Base-by-base conservation (phyloP, 2,797 vertebrate species). In the Percopsis omiscomaycus region DNA sequence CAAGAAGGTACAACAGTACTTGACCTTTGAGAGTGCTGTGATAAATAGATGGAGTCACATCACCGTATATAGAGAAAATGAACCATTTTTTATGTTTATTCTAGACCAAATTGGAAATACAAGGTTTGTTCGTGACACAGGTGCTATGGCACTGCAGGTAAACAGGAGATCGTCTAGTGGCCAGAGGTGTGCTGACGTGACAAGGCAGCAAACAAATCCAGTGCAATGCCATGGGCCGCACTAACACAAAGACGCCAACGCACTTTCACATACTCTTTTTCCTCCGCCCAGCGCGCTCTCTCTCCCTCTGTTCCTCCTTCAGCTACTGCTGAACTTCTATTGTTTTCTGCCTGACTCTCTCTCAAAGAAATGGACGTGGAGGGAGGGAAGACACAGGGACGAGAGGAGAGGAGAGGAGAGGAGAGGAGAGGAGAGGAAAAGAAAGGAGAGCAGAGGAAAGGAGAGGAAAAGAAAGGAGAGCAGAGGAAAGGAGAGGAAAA, bases 361-460 rank as follows among this genome's bases (percentile, higher is more conserved):
- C 60, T 15, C 49, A 80, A 77, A 69, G 46, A 76, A 77, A 83
- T 73, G 81, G 66, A 80, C 37, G 37, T 42, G 37, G 37, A 42
- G 37, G 37, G 22, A 14, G n/a, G 13, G 10, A 13, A 4, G 30
- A 13, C 15, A 6, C 3, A 16, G 30, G 28, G n/a, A 8, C 14
- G 0, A 30, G 46, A 45, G n/a, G 16, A 2, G 13, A 3, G 47
- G 27, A 49, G 57, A 58, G 30, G 12, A 12, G 44, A 48, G 16
- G 15, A 37, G 60, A 60, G 30, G 47, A 63, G 71, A 71, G 82
- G 54, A 37, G 61, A 44, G 59, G 47, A 66, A 57, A 32, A 3
- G 45, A 56, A 14, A n/a, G 5, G 13, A 13, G 63, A 42, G 51
- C 60, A 47, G 14, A 22, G 13, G 29, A 4, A 11, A 30, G 9